Conservation (phyloP, 2,888 invertebrate species). For the Alviniconcha strummeri region DNA sequence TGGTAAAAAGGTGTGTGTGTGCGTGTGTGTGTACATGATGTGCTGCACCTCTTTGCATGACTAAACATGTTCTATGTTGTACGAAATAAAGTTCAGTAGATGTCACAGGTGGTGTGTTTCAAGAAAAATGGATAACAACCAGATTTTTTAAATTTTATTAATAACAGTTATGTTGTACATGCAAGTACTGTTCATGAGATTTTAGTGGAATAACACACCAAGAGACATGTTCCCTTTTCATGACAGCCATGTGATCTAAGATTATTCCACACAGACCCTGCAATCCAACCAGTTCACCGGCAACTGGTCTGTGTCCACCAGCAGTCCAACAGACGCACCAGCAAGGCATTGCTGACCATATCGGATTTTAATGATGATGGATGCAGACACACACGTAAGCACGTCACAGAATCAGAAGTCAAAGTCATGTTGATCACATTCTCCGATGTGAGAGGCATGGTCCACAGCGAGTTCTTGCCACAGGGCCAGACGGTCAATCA, state of each 20-base stretch:
- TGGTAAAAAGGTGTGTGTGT: no score
- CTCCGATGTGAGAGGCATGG: no score
- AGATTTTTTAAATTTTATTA: neutral
- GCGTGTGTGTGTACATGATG: no score
- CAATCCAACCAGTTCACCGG: neutral
- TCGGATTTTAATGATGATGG: no score
- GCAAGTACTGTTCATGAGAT: neutral
- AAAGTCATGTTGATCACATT: no score
- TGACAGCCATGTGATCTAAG: neutral
- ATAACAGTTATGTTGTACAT: neutral
- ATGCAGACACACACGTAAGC: no score
- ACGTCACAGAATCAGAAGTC: no score
- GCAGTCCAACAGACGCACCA: no score
- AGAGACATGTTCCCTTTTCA: neutral
- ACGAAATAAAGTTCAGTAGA: slow-evolving; percentile 27
- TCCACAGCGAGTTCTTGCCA: no score
- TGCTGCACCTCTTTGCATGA: neutral
- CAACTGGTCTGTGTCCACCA: neutral
- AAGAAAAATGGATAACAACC: no score
- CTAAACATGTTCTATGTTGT: slow-evolving; percentile 16
- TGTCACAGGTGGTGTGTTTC: neutral
- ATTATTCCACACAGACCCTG: neutral
- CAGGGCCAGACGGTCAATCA: no score
- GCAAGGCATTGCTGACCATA: no score
- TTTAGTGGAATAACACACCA: neutral